Evolutionary conservation across 1,140 invertebrate species (phyloP), one percentile per base, ranked within the genome.

Genomic region (Trichonephila inaurata): DNA sequence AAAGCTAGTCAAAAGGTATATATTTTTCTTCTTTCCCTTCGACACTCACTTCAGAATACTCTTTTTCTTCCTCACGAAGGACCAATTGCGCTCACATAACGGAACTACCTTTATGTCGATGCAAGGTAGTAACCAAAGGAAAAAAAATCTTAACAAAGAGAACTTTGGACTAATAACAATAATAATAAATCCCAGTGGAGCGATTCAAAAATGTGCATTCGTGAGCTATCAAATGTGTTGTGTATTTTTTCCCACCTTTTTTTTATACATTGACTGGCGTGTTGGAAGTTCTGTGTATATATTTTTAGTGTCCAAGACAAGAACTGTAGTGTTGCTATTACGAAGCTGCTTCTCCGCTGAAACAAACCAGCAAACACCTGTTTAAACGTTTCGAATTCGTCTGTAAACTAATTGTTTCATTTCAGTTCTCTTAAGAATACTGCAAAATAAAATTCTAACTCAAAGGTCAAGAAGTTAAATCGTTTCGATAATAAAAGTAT

Each of bases 131-230:
- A 51, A 51, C 51, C 7, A 21, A 24, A 58, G 24, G 16, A 60
- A 85, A 60, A 85, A 85, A 58, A 83, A 58, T 21, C 40, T n/a
- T 10, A 85, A 4, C 44, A 60, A 44, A 24, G 21, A 4, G 44
- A 12, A 85, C 44, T 85, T 51, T 19, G 10, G 21, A 58, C 44
- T 85, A 85, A 85, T 85, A 85, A 85, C 82, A 85, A 60, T 85
- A 44, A 60, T 85, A 44, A 85, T 85, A 85, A 60, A 85, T 85
- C 82, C 44, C 82, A 58, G 81, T 44, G 81, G 33, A 82, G 81
- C 28, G 81, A 82, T 44, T 44, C 81, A 40, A 21, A 18, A 60
- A 44, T 44, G 82, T 24, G 44, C 58, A 18, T 85, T 85, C 58
- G 82, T 85, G 82, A 85, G 51, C 51, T 14, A 24, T 19, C 82